These are phyloP conservation scores for Taeniopygia guttata DNA, from an alignment of 2,797 vertebrate species.

Conservation along the genomic window DNA sequence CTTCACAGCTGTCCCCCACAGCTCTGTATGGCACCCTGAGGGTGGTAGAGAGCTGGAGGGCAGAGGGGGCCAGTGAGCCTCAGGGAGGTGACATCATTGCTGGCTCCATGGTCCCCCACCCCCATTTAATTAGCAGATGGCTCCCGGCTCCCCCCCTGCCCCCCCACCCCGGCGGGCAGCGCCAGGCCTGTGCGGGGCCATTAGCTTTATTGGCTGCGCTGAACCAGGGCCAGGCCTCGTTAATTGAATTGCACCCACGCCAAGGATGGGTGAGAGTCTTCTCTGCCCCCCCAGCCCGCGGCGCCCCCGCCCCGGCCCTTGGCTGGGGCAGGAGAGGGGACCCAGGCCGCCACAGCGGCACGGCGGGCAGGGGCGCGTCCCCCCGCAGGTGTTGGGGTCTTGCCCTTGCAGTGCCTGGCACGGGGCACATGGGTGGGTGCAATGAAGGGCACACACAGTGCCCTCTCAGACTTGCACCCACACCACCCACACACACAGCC, in stretches of 20 bases:
- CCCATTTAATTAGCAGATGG: constrained; percentile 57
- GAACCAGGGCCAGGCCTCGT: constrained; percentile 32
- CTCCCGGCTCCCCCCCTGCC: neutral
- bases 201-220: constrained; percentile 54
- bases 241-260: constrained; percentile 57
- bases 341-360: neutral
- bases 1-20: neutral
- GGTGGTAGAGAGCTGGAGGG: neutral
- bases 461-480: neutral
- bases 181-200: constrained; percentile 48
- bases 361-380: rapidly evolving
- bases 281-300: neutral
- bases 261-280: neutral
- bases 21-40: neutral
- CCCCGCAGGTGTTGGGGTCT: neutral
- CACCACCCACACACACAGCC: rapidly evolving
- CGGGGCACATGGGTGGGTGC: rapidly evolving
- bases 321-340: neutral
- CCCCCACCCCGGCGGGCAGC: neutral
- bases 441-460: neutral
- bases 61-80: neutral
- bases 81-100: neutral
- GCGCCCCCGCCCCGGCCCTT: neutral
- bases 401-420: neutral
- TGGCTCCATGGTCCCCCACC: neutral